Percentiles rank a stretch among this genome's conserved stretches.
Conservation (phyloP, 2,888 invertebrate species). For the Drosophila meridiana region DNA sequence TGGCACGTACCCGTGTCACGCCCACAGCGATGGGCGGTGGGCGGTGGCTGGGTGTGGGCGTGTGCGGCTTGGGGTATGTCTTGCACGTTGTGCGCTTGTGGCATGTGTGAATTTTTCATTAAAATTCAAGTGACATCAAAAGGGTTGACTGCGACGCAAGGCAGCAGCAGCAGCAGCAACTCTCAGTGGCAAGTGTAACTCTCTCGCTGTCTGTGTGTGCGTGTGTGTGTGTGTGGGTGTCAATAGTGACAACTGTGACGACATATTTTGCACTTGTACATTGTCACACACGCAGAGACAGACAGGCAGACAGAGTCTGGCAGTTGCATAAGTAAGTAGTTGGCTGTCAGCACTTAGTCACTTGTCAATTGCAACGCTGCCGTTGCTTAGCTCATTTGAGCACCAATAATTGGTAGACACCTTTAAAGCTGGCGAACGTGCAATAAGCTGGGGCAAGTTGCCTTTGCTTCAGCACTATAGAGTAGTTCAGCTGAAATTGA, state of each 20-base stretch:
- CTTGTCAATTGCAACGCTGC: slow-evolving; percentile 58
- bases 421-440: slow-evolving; percentile 60
- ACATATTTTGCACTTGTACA: slow-evolving; percentile 78
- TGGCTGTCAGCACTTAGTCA: slow-evolving; percentile 64
- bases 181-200: slow-evolving; percentile 33
- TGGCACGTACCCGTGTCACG: slow-evolving; percentile 58
- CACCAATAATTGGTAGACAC: slow-evolving; percentile 56
- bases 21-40: slow-evolving; percentile 24
- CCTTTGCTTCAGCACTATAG: background rate
- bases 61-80: slow-evolving; percentile 34
- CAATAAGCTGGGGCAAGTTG: slow-evolving; percentile 2
- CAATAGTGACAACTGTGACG: slow-evolving; percentile 82
- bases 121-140: slow-evolving; percentile 83
- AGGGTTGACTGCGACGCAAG: slow-evolving; percentile 70
- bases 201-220: slow-evolving; percentile 11
- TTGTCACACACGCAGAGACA: slow-evolving; percentile 54
- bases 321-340: slow-evolving; percentile 69
- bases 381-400: slow-evolving; percentile 46
- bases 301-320: background rate
- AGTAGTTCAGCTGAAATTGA: too few relatives aligned
- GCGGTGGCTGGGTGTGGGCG: background rate
- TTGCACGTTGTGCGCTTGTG: slow-evolving; percentile 75
- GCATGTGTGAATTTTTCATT: slow-evolving; percentile 82
- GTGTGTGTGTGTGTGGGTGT: slow-evolving; percentile 55
- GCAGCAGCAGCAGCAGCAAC: slow-evolving; percentile 18